phyloP scores from a whole-genome alignment of 1,140 invertebrate genomes.

The Caenorhabditis inopinata region DNA sequence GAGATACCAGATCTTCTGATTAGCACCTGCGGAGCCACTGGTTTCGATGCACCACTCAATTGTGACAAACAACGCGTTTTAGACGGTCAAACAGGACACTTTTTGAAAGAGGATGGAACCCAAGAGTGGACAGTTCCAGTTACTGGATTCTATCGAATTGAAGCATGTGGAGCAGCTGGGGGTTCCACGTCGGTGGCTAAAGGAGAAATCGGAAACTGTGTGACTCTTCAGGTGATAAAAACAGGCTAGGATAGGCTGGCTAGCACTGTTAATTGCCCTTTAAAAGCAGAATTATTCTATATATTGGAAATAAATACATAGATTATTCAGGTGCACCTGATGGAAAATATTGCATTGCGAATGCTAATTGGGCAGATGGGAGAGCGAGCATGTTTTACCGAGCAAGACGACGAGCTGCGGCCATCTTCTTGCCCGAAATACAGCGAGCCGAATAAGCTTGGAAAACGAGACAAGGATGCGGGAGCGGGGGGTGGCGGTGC shows the following conservation, averaged over 20 bases:
- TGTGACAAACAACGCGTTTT: neutral
- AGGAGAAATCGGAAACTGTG: neutral
- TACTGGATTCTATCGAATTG: neutral
- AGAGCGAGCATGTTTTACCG: neutral
- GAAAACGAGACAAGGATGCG: neutral
- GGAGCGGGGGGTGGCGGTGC: neutral
- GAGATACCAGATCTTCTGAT: neutral
- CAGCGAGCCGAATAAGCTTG: neutral
- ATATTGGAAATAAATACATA: no score
- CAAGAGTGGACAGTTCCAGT: constrained; percentile 21
- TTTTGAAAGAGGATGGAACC: neutral
- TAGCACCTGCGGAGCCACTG: neutral
- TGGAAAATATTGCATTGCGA: neutral
- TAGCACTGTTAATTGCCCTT: no score
- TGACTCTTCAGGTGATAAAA: constrained; percentile 19
- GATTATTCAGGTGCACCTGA: neutral
- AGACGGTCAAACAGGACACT: neutral
- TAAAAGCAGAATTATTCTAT: no score
- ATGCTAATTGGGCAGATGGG: neutral
- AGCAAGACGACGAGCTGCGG: neutral
- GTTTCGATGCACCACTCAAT: neutral
- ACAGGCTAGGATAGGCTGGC: no score
- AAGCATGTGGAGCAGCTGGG: constrained; percentile 1
- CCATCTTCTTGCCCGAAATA: neutral
- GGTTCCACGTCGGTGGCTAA: neutral